These are phyloP conservation scores for Scaptomyza caliginosa DNA, from an alignment of 2,888 invertebrate genomes.

Conservation along the genomic window DNA sequence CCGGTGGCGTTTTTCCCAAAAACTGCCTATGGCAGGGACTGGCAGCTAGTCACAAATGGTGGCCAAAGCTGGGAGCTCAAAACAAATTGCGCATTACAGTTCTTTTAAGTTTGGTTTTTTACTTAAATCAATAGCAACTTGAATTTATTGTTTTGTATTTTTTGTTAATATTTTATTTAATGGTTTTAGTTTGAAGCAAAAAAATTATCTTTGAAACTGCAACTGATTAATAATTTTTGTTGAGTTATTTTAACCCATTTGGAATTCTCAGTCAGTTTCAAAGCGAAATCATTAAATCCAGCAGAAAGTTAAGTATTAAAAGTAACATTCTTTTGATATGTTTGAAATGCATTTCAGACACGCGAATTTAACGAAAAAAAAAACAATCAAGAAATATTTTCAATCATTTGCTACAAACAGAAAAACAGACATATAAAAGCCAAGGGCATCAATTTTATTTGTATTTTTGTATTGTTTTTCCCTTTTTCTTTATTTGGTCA, in stretches of 20 bases:
- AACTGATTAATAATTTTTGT: no score
- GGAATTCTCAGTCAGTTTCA: no score
- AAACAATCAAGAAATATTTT: slow-evolving; percentile 79
- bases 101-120: no score
- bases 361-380: slow-evolving; percentile 58
- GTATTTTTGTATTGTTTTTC: slow-evolving; percentile 55
- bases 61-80: slow-evolving; percentile 2
- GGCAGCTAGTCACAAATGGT: slow-evolving; percentile 2
- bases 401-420: slow-evolving; percentile 47
- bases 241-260: no score
- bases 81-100: not conserved
- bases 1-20: slow-evolving; percentile 40
- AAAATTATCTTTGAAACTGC: no score
- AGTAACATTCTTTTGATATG: slow-evolving; percentile 46
- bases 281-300: slow-evolving; percentile 8
- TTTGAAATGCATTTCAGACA: slow-evolving; percentile 61
- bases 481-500: slow-evolving; percentile 18
- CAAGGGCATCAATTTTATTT: slow-evolving; percentile 58
- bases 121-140: no score
- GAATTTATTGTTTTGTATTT: no score
- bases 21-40: slow-evolving; percentile 16
- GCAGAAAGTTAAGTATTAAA: slow-evolving; percentile 30
- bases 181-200: no score
- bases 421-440: slow-evolving; percentile 9
- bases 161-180: no score